Percentiles rank a stretch among this genome's conserved stretches.
Conservation (phyloP, 2,113 vertebrate genomes). For the Chascanopsetta lugubris region DNA sequence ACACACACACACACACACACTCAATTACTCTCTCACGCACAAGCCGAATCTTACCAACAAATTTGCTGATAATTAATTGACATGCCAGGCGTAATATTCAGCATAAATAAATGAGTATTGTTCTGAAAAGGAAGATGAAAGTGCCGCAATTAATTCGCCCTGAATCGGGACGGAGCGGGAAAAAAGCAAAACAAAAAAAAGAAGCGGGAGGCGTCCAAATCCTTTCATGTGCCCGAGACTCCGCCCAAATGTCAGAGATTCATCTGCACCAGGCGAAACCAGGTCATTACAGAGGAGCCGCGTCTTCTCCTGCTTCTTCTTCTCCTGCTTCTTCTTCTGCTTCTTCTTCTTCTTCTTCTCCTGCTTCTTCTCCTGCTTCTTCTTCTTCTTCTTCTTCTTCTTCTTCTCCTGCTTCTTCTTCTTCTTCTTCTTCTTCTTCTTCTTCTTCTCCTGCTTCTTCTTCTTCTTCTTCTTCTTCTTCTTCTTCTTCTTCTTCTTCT, state of each 20-base stretch:
- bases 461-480: no score
- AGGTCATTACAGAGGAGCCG: neutral
- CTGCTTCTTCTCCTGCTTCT: no score
- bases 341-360: no score
- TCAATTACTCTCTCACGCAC: conserved; percentile 27
- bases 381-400: no score
- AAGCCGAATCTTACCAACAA: conserved; percentile 69
- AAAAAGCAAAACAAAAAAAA: no score
- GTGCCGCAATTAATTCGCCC: conserved; percentile 63
- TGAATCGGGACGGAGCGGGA: conserved; percentile 35
- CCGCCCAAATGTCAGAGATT: conserved; percentile 48
- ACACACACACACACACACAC: conserved; percentile 25
- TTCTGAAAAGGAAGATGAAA: conserved; percentile 69
- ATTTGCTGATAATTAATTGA: conserved; percentile 75
- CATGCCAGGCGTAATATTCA: conserved; percentile 70
- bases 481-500: no score
- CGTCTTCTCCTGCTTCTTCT: no score
- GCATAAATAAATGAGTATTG: conserved; percentile 72
- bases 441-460: no score
- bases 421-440: no score
- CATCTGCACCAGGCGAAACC: conserved; percentile 36
- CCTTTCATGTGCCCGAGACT: conserved; percentile 48
- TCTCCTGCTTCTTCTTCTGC: no score
- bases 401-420: no score
- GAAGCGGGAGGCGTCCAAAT: conserved; percentile 20